A percentile compares a stretch with the other conserved stretches of the same genome.
Evolutionary conservation across 2,113 vertebrate species (phyloP).

Genomic region (Erpornis zantholeuca): DNA sequence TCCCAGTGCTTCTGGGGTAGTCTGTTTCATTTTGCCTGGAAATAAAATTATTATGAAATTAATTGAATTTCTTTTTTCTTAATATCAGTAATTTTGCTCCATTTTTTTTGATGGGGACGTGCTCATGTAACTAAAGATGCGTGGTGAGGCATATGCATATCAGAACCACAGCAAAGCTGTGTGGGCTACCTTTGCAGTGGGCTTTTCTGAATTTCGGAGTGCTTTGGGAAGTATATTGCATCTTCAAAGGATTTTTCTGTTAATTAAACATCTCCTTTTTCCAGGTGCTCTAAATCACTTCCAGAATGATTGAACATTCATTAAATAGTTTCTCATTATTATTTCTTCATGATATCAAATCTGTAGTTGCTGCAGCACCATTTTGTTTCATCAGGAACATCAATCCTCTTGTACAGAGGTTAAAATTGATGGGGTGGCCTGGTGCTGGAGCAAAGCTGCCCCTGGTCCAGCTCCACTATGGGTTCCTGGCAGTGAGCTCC

Average conservation of each 20-base stretch:
- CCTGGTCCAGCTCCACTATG: rapidly evolving
- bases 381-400: not conserved
- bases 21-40: not conserved
- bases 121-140: not conserved
- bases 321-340: not conserved
- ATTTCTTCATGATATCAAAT: not conserved
- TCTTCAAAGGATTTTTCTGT: not conserved
- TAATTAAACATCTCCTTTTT: not conserved
- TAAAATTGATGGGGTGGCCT: not conserved
- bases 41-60: not conserved
- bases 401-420: not conserved
- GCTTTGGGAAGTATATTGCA: not conserved
- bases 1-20: not conserved
- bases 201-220: not conserved
- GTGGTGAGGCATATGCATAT: not conserved
- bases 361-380: not conserved
- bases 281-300: not conserved
- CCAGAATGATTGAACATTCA: rapidly evolving
- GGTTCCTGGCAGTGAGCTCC: not conserved
- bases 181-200: not conserved
- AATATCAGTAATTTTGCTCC: not conserved
- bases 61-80: not conserved
- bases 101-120: not conserved
- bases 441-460: not conserved
- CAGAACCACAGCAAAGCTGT: not conserved